phyloP scores from a whole-genome alignment of 2,797 vertebrate species.

The Saxicola maurus region DNA sequence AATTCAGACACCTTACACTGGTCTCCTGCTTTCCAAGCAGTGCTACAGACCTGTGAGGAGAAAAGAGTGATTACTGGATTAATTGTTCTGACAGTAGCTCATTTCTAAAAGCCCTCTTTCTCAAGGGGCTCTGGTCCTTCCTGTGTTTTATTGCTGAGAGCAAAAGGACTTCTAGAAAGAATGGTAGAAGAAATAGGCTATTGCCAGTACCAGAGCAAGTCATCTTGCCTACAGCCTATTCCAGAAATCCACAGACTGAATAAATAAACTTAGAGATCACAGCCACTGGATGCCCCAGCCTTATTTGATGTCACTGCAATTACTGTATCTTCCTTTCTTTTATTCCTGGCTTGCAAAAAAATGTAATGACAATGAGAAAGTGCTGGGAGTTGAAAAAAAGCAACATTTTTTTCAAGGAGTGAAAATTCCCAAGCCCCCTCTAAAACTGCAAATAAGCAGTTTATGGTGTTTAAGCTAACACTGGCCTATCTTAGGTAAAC shows the following conservation, averaged over 20 bases:
- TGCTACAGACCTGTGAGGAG: neutral
- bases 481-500: neutral
- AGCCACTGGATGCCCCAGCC: neutral
- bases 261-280: neutral
- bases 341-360: neutral
- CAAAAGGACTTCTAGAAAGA: neutral
- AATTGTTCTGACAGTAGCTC: constrained; percentile 26
- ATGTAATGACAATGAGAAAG: neutral
- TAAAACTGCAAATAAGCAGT: neutral
- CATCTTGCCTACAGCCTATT: neutral
- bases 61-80: neutral
- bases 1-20: neutral
- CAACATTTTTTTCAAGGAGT: neutral
- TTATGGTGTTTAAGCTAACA: neutral
- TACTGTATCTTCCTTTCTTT: neutral
- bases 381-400: neutral
- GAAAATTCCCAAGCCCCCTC: neutral
- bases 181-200: neutral
- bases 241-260: neutral
- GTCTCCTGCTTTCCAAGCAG: neutral
- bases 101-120: constrained; percentile 18
- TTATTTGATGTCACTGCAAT: neutral
- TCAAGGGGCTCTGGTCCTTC: neutral
- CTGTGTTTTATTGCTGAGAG: neutral
- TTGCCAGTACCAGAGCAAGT: neutral